Conservation (phyloP, 2,113 vertebrate species). For the Forbesichthys papilliferus region DNA sequence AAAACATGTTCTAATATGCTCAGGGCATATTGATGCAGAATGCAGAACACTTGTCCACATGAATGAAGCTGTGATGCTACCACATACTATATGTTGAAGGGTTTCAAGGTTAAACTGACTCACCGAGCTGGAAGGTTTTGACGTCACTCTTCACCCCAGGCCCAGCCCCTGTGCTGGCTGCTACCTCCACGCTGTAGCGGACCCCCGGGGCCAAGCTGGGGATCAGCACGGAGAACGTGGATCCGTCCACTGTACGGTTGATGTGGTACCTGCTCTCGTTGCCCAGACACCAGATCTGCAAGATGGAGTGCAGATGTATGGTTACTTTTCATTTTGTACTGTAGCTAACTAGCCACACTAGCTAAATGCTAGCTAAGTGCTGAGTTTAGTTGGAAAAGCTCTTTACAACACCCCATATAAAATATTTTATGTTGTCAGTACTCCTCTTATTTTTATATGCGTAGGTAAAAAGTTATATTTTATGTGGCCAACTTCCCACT, state of each 20-base stretch:
- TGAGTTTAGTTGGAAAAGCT: no score
- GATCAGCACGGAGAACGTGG: slow-evolving; percentile 88
- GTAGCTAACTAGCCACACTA: slow-evolving; percentile 8
- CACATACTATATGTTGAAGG: neutral
- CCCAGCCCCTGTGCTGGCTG: slow-evolving; percentile 91
- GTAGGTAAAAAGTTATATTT: slow-evolving; percentile 41
- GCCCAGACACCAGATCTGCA: slow-evolving; percentile 95
- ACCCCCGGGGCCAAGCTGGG: slow-evolving; percentile 88
- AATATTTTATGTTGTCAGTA: no score
- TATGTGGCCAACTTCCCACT: no score
- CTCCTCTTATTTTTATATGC: no score
- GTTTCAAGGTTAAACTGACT: slow-evolving; percentile 54
- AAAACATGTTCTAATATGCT: no score
- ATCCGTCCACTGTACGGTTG: slow-evolving; percentile 91
- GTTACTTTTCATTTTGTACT: slow-evolving; percentile 3
- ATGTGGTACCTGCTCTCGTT: slow-evolving; percentile 95
- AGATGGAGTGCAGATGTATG: slow-evolving; percentile 13
- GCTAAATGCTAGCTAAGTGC: no score
- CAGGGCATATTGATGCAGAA: no score
- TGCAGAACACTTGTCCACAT: no score
- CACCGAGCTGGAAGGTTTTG: slow-evolving; percentile 91
- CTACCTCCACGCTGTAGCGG: slow-evolving; percentile 92
- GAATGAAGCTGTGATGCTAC: no score
- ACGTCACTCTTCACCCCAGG: slow-evolving; percentile 91
- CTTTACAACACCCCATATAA: no score